Percentiles rank a stretch among this genome's conserved stretches.
These are phyloP conservation scores for Brachionus plicatilis DNA, from an alignment of 1,140 invertebrate genomes.

Conservation along the genomic window DNA sequence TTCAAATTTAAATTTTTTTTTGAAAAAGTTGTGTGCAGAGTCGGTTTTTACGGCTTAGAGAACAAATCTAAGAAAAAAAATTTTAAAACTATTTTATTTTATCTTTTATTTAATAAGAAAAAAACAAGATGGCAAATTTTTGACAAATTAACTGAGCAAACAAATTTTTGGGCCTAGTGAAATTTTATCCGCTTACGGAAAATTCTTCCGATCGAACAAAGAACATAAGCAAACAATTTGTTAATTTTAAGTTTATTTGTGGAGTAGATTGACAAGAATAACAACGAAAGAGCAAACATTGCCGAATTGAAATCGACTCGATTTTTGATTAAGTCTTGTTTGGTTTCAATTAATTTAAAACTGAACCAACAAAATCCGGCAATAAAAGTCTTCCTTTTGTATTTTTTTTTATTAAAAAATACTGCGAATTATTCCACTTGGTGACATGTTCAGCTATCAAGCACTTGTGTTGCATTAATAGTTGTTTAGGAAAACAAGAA, in stretches of 20 bases:
- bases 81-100: not conserved
- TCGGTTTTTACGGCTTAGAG: no score
- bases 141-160: not conserved
- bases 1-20: not conserved
- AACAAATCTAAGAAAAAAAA: no score
- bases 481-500: not conserved
- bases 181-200: constrained; percentile 29
- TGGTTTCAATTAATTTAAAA: constrained; percentile 23
- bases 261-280: constrained; percentile 15
- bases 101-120: not conserved
- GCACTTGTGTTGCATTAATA: not conserved
- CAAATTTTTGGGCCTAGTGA: not conserved
- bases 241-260: not conserved
- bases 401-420: not conserved
- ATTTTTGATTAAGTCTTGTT: constrained; percentile 5
- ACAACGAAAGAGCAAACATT: constrained; percentile 19
- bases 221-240: constrained; percentile 23
- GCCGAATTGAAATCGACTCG: not conserved
- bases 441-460: not conserved
- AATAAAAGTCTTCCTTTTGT: not conserved
- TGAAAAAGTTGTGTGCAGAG: no score
- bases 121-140: not conserved
- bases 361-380: not conserved
- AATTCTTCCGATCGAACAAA: not conserved
- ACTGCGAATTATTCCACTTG: not conserved